A percentile compares a stretch with the other conserved stretches of the same genome.
Evolutionary conservation across 2,797 vertebrate genomes (phyloP).

Genomic region (Coilia nasus): DNA sequence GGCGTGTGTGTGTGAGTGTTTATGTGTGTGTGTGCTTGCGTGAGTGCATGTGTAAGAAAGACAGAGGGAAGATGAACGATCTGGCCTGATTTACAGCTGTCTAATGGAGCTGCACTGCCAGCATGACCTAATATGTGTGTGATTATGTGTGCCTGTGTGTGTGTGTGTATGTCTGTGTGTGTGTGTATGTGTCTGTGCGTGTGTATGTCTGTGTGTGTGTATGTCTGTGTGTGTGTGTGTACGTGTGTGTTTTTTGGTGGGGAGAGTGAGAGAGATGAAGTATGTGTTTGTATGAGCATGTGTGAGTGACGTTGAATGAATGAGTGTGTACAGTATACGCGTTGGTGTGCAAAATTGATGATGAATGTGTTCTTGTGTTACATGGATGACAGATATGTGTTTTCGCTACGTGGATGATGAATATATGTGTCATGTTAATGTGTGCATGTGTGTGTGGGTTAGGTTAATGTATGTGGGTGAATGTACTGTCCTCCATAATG

Average conservation of each 20-base stretch:
- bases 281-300: background rate
- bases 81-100: constrained; percentile 4
- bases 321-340: background rate
- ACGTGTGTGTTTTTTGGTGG: background rate
- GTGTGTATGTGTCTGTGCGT: background rate
- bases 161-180: constrained; percentile 24
- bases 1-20: constrained; percentile 24
- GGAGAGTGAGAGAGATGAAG: background rate
- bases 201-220: background rate
- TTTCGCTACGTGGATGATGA: too few species aligned
- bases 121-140: constrained; percentile 40
- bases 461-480: background rate
- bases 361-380: background rate
- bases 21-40: constrained; percentile 23
- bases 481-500: background rate
- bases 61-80: background rate
- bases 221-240: background rate
- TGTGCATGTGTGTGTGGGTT: background rate
- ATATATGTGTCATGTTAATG: too few species aligned
- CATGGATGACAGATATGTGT: background rate
- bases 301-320: constrained; percentile 5
- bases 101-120: constrained; percentile 1
- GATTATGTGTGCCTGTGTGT: constrained; percentile 10
- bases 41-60: background rate
- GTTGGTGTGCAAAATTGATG: background rate